Evolutionary conservation across 2,113 vertebrate genomes (phyloP).

Genomic region (Rhynchomys soricoides): DNA sequence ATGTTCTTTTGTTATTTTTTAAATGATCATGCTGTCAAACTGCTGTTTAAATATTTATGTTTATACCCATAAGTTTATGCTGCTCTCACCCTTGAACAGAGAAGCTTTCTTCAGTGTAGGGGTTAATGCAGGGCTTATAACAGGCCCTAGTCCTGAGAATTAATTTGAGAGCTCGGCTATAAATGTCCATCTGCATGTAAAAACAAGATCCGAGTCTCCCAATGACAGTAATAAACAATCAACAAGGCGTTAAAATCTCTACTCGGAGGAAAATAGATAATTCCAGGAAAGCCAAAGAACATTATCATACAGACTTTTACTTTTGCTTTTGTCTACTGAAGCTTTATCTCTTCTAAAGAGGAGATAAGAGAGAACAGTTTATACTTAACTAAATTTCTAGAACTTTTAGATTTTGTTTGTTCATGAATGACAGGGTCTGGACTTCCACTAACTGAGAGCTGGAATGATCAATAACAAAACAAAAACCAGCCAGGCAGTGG

Average conservation of each 20-base stretch:
- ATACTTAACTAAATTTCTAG: background rate
- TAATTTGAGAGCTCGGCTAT: no score
- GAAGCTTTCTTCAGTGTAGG: no score
- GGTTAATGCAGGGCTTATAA: no score
- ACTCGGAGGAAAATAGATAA: background rate
- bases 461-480: no score
- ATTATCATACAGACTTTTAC: background rate
- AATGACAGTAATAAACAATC: background rate
- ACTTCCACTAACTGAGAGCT: slow-evolving; percentile 42
- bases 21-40: no score
- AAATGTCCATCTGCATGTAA: background rate
- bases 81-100: no score
- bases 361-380: slow-evolving; percentile 26
- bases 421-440: slow-evolving; percentile 49
- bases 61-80: no score
- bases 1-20: no score
- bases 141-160: no score
- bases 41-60: no score
- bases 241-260: slow-evolving; percentile 19
- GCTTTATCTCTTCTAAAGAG: background rate
- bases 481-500: no score
- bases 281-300: slow-evolving; percentile 14
- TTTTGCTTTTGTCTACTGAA: background rate
- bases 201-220: background rate
- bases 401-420: slow-evolving; percentile 54